A percentile compares a stretch with the other conserved stretches of the same genome.
Evolutionary conservation across 2,113 vertebrate genomes (phyloP).

Genomic region (Oreochromis aureus): DNA sequence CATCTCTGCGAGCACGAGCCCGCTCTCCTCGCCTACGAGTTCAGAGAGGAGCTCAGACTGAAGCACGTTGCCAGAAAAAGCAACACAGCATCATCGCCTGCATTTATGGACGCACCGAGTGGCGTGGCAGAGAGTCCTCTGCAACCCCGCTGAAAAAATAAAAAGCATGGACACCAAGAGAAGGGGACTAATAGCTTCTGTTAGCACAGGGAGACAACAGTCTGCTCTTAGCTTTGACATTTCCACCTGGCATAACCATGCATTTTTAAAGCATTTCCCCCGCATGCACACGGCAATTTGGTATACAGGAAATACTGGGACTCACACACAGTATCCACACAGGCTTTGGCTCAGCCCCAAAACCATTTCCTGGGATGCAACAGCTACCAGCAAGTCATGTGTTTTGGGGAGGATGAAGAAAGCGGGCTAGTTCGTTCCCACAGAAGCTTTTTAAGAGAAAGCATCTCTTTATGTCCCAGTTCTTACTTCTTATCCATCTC

Average conservation of each 20-base stretch:
- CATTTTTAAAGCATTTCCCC: constrained; percentile 53
- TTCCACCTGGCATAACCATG: constrained; percentile 58
- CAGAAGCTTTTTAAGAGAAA: neutral
- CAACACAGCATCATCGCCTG: neutral
- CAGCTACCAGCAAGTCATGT: neutral
- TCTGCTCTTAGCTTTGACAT: constrained; percentile 61
- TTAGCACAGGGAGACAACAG: constrained; percentile 26
- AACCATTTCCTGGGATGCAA: neutral
- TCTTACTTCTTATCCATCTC: constrained; percentile 24
- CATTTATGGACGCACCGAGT: neutral
- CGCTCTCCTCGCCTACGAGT: constrained; percentile 77
- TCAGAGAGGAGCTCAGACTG: constrained; percentile 81
- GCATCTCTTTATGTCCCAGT: constrained; percentile 13
- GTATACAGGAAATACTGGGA: neutral
- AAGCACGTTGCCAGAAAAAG: constrained; percentile 31
- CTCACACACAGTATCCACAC: neutral
- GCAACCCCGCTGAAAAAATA: constrained; percentile 5
- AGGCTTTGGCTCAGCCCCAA: neutral
- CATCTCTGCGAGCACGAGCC: constrained; percentile 78
- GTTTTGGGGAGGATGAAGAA: neutral
- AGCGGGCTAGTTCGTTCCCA: neutral
- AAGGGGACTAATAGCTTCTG: constrained; percentile 17
- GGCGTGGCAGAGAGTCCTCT: neutral
- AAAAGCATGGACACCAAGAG: neutral
- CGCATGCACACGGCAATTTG: neutral